Base-by-base conservation (phyloP, 2,888 invertebrate species). In the Trachelus tabidus region DNA sequence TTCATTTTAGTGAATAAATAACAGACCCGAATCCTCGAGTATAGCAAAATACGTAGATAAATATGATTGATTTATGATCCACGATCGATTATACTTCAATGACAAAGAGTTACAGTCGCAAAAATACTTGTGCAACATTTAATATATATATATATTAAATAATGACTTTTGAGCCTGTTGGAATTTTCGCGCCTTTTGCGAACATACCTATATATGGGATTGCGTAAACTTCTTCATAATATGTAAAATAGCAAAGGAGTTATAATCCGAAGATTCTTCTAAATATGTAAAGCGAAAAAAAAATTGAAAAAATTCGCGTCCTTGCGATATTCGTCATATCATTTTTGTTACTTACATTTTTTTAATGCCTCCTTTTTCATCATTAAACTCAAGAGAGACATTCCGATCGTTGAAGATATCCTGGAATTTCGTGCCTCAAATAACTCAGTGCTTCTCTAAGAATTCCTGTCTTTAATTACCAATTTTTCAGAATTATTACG, bases 251-350 rank as follows among this genome's bases (percentile, higher is more conserved):
- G 3, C 31, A 33, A 33, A 30, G 31, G 12, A 30, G 31, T 11
- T 68, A 56, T 33, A n/a, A 75, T 11, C 34, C 33, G 34, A 75
- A 15, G 23, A n/a, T 33, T 30, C 68, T 68, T 76, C 33, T 1
- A 76, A 69, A n/a, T 76, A 12, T 35, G 35, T 35, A 76, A 71
- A 69, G 33, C 15, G 31, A n/a, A 56, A n/a, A 75, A 75, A 75
- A 56, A 34, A 35, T 37, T 73, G 35, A 34, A n/a, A n/a, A 34
- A 34, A 69, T 74, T 77, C 30, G 37, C 68, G 34, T 77, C 69
- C 35, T 12, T 33, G 30, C 68, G 31, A 40, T 34, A n/a, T 23
- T n/a, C 23, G 35, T 74, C 35, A 23, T 12, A 68, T 15, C 6
- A 12, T 40, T 71, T 75, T 75, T 75, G 75, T 34, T 74, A n/a